phyloP scores from a whole-genome alignment of 1,140 invertebrate species.

The Drosophila sp. region DNA sequence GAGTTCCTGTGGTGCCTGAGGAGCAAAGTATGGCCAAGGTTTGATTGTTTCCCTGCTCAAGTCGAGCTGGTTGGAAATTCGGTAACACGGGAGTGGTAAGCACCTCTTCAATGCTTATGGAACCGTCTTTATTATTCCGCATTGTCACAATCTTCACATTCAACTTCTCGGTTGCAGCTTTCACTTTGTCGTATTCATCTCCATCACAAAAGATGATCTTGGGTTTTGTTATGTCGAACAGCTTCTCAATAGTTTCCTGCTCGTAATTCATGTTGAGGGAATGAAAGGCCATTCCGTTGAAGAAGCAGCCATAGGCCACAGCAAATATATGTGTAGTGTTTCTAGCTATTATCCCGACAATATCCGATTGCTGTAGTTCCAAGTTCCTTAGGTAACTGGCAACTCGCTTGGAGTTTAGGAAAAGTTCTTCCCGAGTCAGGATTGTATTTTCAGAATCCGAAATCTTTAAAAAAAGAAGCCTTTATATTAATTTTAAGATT shows the following conservation, averaged over 20 bases:
- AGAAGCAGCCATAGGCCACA: slow-evolving; percentile 1
- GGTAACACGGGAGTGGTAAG: not conserved
- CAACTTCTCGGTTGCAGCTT: not conserved
- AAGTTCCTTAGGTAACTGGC: not conserved
- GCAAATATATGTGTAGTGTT: slow-evolving; percentile 5
- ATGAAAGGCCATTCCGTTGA: slow-evolving; percentile 9
- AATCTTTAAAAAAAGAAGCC: slow-evolving; percentile 7
- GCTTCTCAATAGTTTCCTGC: not conserved
- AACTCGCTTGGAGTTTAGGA: not conserved
- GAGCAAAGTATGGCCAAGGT: slow-evolving; percentile 10
- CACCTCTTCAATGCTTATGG: slow-evolving; percentile 3
- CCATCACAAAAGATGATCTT: slow-evolving; percentile 17
- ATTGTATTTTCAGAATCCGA: not conserved
- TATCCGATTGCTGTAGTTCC: not conserved
- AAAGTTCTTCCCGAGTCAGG: not conserved
- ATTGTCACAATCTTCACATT: slow-evolving; percentile 16
- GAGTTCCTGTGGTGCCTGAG: slow-evolving; percentile 6
- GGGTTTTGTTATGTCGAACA: slow-evolving; percentile 1
- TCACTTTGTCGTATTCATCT: slow-evolving; percentile 10
- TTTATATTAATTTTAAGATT: too few relatives aligned
- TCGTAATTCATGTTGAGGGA: not conserved
- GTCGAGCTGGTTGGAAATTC: not conserved
- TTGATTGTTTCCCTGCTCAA: not conserved
- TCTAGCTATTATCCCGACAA: slow-evolving; percentile 7
- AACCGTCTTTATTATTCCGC: not conserved